Evolutionary conservation across 37 sponge, comb jelly and placozoan species (phyloP).

Genomic region (Chondrilla cf. caribensis): DNA sequence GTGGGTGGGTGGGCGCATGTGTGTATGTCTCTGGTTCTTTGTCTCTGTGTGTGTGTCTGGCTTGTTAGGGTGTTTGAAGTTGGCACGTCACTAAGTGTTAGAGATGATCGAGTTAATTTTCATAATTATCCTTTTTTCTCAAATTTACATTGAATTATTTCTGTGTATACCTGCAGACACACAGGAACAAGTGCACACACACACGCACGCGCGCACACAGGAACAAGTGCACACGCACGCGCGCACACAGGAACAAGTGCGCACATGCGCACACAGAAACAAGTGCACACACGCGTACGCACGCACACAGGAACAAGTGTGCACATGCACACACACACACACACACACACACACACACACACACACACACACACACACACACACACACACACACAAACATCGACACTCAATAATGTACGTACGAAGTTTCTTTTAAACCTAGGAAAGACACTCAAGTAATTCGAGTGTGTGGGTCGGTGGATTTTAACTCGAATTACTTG

Average conservation of each 20-base stretch:
- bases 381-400: slow-evolving; percentile 17
- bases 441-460: too few species aligned
- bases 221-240: slow-evolving; percentile 1
- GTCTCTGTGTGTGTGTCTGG: too few species aligned
- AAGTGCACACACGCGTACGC: neutral
- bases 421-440: too few species aligned
- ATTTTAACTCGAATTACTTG: too few species aligned
- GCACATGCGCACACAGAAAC: slow-evolving; percentile 12
- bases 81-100: too few species aligned
- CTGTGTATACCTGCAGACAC: neutral
- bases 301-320: neutral
- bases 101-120: too few species aligned
- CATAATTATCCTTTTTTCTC: too few species aligned
- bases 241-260: slow-evolving; percentile 3
- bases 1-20: too few species aligned
- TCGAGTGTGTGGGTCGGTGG: too few species aligned
- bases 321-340: slow-evolving; percentile 17
- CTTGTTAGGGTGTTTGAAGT: too few species aligned
- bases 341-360: slow-evolving; percentile 22
- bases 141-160: too few species aligned
- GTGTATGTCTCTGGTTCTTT: too few species aligned
- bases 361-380: slow-evolving; percentile 22
- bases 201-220: neutral
- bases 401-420: neutral
- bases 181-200: neutral